Percentiles rank a stretch among this genome's conserved stretches.
Evolutionary conservation across 2,888 invertebrate species (phyloP).

Genomic region (Colletes collaris): DNA sequence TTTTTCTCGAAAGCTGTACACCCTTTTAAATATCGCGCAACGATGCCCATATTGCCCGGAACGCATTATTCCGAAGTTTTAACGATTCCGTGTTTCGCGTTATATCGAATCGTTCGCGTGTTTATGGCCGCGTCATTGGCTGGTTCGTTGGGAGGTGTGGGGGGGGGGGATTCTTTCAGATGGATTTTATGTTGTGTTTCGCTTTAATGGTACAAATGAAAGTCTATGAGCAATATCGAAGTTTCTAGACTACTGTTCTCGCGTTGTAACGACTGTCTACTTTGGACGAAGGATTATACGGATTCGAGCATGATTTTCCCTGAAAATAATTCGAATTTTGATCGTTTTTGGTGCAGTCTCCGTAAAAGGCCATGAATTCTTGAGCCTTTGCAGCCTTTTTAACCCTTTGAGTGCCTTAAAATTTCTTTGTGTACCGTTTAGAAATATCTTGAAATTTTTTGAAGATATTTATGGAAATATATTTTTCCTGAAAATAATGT

Average conservation of each 20-base stretch:
- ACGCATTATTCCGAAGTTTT: constrained; percentile 10
- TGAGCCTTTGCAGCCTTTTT: too few relatives aligned
- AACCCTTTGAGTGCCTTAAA: too few relatives aligned
- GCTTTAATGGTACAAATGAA: not conserved
- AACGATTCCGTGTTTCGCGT: constrained; percentile 6
- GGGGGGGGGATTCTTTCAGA: constrained; percentile 6
- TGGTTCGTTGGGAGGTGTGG: not conserved
- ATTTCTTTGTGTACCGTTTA: too few relatives aligned
- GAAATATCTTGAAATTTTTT: too few relatives aligned
- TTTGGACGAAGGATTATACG: too few relatives aligned
- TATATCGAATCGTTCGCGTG: not conserved
- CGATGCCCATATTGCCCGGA: constrained; percentile 1
- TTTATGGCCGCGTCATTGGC: constrained; percentile 12
- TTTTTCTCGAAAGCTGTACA: constrained; percentile 27
- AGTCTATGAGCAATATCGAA: not conserved
- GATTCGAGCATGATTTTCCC: too few relatives aligned
- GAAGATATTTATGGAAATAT: too few relatives aligned
- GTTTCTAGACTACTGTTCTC: not conserved
- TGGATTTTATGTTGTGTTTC: constrained; percentile 20
- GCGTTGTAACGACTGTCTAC: constrained; percentile 3
- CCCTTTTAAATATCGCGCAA: constrained; percentile 20
- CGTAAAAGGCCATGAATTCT: too few relatives aligned
- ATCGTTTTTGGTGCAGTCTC: too few relatives aligned
- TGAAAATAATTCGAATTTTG: too few relatives aligned
- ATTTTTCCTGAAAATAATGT: too few relatives aligned